These are phyloP conservation scores for Phortica okadai DNA, from an alignment of 2,888 invertebrate genomes.

Conservation along the genomic window DNA sequence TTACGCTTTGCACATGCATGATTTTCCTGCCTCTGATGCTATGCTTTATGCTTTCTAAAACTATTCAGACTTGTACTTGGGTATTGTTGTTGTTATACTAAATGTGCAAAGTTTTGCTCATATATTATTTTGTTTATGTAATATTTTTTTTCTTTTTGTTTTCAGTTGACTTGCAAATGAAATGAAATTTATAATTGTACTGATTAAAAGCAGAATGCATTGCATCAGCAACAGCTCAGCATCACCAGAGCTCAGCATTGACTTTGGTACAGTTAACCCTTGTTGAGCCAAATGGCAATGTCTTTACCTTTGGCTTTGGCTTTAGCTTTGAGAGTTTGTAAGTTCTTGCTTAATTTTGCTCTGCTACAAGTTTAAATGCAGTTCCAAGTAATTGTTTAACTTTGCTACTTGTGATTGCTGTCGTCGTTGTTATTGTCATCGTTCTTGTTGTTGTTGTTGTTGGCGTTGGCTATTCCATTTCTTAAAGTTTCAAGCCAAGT, in stretches of 20 bases:
- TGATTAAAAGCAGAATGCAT: slow-evolving; percentile 12
- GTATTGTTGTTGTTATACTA: slow-evolving; percentile 5
- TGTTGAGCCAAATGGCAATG: neutral
- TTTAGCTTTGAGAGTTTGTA: neutral
- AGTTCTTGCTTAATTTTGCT: neutral
- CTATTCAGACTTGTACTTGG: neutral
- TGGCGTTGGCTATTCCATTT: slow-evolving; percentile 16
- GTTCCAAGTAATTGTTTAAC: neutral
- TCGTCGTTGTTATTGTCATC: slow-evolving; percentile 32
- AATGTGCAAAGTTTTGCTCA: slow-evolving; percentile 23
- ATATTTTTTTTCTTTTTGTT: slow-evolving; percentile 16
- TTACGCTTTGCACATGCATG: slow-evolving; percentile 4
- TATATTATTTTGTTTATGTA: slow-evolving; percentile 1
- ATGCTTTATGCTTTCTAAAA: neutral
- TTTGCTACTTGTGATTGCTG: slow-evolving; percentile 46
- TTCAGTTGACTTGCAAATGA: slow-evolving; percentile 26
- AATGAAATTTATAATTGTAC: slow-evolving; percentile 38
- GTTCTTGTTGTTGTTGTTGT: slow-evolving; percentile 12
- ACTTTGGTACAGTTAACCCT: neutral
- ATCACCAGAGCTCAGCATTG: no score
- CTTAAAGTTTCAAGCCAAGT: slow-evolving; percentile 26
- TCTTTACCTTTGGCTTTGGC: neutral
- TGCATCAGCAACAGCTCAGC: no score
- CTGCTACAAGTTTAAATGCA: slow-evolving; percentile 1
- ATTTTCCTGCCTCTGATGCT: neutral